These are phyloP conservation scores for Chelon auratus DNA, from an alignment of 2,797 vertebrate genomes.

Conservation along the genomic window DNA sequence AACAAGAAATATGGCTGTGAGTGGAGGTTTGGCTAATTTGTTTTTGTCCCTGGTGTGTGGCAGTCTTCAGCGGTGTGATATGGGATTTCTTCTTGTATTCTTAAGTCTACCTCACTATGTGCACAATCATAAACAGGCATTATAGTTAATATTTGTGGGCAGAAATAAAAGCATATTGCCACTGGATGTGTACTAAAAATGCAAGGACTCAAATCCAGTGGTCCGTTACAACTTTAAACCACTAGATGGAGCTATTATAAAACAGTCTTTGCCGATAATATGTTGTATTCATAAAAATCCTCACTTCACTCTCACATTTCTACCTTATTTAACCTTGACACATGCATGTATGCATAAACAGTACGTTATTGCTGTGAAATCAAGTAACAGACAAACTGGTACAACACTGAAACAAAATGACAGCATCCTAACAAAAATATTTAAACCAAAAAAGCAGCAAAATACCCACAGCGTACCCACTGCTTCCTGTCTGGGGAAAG, in stretches of 20 bases:
- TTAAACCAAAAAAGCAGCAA: constrained; percentile 19
- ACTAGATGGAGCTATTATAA: constrained; percentile 65
- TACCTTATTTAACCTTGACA: constrained; percentile 12
- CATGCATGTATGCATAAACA: constrained; percentile 38
- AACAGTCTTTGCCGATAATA: constrained; percentile 2
- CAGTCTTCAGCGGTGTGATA: neutral
- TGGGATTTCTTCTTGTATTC: neutral
- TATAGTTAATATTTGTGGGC: neutral
- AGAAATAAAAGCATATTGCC: neutral
- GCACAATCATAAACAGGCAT: constrained; percentile 34
- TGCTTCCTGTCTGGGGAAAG: constrained; percentile 9
- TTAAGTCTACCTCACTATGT: constrained; percentile 10
- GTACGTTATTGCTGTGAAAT: constrained; percentile 51
- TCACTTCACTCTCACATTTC: neutral
- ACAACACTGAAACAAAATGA: constrained; percentile 23
- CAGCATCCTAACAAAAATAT: neutral
- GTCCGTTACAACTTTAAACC: constrained; percentile 40
- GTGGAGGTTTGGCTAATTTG: constrained; percentile 1
- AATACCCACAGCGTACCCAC: constrained; percentile 26
- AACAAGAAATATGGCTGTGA: constrained; percentile 15
- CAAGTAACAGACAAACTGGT: constrained; percentile 29
- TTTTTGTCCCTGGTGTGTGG: neutral
- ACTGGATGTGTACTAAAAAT: neutral
- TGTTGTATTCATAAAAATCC: constrained; percentile 12
- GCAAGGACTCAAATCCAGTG: neutral